These are phyloP conservation scores for Geopemphigus sp. DNA, from an alignment of 1,140 invertebrate genomes.

Conservation along the genomic window DNA sequence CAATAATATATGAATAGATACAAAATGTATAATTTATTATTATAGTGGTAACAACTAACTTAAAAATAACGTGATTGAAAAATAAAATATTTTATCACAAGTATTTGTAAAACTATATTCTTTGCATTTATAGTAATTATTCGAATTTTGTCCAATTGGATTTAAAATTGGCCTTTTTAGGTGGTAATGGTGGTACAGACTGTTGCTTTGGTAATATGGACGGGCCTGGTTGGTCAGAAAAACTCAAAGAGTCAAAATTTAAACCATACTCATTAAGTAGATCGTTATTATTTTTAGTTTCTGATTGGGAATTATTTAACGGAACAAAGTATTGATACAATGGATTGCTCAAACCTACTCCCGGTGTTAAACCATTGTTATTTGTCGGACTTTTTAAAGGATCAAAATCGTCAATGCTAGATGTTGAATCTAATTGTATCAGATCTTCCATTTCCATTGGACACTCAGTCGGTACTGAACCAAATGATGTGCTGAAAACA, in stretches of 20 bases:
- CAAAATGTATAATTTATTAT: not conserved
- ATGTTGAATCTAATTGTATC: conserved; percentile 62
- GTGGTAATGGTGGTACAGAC: conserved; percentile 19
- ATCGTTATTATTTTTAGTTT: conserved; percentile 52
- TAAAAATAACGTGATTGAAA: conserved; percentile 8
- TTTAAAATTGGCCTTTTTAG: conserved; percentile 50
- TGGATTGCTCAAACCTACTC: conserved; percentile 61
- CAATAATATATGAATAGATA: conserved; percentile 27
- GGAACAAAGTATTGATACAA: conserved; percentile 63
- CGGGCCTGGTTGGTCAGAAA: conserved; percentile 34
- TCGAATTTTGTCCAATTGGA: conserved; percentile 54
- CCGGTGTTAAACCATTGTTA: conserved; percentile 52
- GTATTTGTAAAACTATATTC: not conserved
- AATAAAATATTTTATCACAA: conserved; percentile 31
- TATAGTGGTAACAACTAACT: conserved; percentile 29
- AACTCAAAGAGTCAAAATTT: conserved; percentile 52
- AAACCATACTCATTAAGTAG: conserved; percentile 54
- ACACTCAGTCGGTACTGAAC: not conserved
- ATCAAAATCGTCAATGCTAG: conserved; percentile 63
- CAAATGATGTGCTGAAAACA: conserved; percentile 35
- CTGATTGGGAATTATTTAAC: conserved; percentile 53
- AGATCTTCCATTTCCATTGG: conserved; percentile 56
- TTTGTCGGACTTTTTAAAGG: conserved; percentile 56
- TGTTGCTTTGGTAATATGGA: not conserved
- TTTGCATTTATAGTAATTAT: conserved; percentile 46